Conservation (phyloP, 1,140 invertebrate genomes). For the Zaprionus tsacasi region DNA sequence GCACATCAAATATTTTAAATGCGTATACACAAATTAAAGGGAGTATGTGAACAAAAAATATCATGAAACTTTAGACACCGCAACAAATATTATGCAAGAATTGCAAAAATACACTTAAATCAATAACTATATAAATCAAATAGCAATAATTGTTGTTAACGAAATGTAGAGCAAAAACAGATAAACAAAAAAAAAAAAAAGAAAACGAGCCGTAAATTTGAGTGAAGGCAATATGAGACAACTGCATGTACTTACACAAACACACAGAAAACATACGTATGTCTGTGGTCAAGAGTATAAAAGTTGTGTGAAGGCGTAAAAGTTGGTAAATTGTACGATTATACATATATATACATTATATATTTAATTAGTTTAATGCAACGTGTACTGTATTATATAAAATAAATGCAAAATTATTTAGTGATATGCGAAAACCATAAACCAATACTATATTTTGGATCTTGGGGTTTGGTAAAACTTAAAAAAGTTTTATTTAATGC, state of each 20-base stretch:
- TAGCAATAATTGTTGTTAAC: conserved; percentile 81
- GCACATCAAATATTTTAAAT: conserved; percentile 65
- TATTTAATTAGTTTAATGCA: conserved; percentile 81
- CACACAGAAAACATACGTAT: not conserved
- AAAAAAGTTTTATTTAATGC: too few relatives aligned
- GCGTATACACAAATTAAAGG: conserved; percentile 36
- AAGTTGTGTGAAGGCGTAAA: conserved; percentile 55
- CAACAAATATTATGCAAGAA: conserved; percentile 53
- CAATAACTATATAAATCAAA: conserved; percentile 67
- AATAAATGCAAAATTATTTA: conserved; percentile 82
- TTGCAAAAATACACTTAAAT: conserved; percentile 56
- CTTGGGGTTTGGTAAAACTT: too few relatives aligned
- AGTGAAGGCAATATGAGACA: conserved; percentile 50
- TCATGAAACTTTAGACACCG: conserved; percentile 67
- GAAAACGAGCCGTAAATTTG: conserved; percentile 51
- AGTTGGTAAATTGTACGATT: conserved; percentile 66
- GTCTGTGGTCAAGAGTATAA: conserved; percentile 23
- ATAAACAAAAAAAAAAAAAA: conserved; percentile 2
- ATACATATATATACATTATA: conserved; percentile 69
- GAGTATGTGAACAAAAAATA: conserved; percentile 33
- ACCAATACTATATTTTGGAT: not conserved
- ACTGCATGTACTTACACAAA: conserved; percentile 19
- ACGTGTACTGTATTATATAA: conserved; percentile 80
- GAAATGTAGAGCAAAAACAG: conserved; percentile 46
- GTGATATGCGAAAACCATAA: conserved; percentile 56